phyloP scores from a whole-genome alignment of 2,888 invertebrate species.

The Nephrotoma flavescens region DNA sequence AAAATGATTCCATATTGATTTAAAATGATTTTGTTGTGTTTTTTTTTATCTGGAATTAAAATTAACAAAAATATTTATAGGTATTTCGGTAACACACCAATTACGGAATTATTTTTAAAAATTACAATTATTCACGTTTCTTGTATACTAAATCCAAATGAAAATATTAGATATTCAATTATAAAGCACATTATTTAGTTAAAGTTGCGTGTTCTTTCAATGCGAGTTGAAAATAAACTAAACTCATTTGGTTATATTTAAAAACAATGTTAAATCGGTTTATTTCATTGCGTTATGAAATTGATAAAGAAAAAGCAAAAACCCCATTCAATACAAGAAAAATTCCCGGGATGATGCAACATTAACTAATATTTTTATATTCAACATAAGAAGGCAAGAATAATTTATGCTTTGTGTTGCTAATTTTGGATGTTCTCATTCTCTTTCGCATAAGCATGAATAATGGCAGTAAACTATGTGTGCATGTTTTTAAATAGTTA shows the following conservation, averaged over 20 bases:
- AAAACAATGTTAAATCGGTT: background rate
- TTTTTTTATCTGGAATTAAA: background rate
- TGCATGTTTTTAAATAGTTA: no score
- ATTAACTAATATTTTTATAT: background rate
- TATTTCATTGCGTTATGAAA: background rate
- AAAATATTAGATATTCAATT: background rate
- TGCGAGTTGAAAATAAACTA: background rate
- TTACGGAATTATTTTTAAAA: background rate
- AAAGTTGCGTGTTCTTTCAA: background rate
- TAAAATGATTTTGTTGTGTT: background rate
- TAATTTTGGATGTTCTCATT: no score
- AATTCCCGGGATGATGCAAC: background rate
- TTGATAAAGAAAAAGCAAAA: background rate
- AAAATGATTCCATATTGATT: constrained; percentile 59
- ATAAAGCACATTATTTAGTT: background rate
- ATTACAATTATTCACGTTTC: background rate
- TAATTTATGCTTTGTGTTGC: no score
- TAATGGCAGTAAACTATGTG: no score
- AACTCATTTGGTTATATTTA: background rate
- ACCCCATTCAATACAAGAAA: background rate
- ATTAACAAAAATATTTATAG: background rate
- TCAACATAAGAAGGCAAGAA: background rate
- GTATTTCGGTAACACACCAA: background rate
- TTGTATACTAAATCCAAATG: background rate
- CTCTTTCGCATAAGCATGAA: no score